Base-by-base conservation (phyloP, 2,797 vertebrate species). In the Tamandua tetradactyla region DNA sequence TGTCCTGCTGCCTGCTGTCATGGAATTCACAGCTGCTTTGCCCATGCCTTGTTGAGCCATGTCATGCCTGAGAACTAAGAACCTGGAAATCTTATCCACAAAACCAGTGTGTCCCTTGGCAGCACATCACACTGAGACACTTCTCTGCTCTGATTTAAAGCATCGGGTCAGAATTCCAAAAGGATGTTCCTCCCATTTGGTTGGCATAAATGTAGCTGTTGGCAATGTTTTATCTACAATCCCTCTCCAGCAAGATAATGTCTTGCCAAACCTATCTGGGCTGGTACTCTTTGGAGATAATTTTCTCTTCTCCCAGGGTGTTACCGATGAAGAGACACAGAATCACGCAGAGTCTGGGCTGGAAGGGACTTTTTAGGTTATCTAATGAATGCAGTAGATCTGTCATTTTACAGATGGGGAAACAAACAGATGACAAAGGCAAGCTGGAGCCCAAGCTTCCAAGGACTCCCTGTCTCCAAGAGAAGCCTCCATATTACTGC, bases 71-170 rank as follows among this genome's bases (percentile, higher is more conserved):
- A 91, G 88, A 95, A 93, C 91, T 80, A 74, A 95, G 88, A 69
- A 85, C 49, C 81, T 52, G 94, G 94, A 94, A 97, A 90, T 42
- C 94, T 96, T 96, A 96, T 97, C 94, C 97, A 69, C 57, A 91
- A 68, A 79, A 20, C 75, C 90, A 72, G 1, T 97, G 88, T 96
- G 76, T 96, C 66, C 61, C 32, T 96, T 97, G 97, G 96, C 95
- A 96, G 32, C 6, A 84, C 89, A 91, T 96, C 96, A 95, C 47
- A 89, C 55, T 32, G 61, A 72, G 68, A 86, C 0, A 1, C 72
- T 79, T 88, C 91, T 90, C 44, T 35, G 88, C 85, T 87, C 47
- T n/a, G 71, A 61, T 85, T 91, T 85, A 44, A 42, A 81, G 82
- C 76, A 22, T 52, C 35, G 18, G 71, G 55, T 93, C 92, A 87